phyloP scores from a whole-genome alignment of 2,888 invertebrate species.

The Fragum whitleyi region DNA sequence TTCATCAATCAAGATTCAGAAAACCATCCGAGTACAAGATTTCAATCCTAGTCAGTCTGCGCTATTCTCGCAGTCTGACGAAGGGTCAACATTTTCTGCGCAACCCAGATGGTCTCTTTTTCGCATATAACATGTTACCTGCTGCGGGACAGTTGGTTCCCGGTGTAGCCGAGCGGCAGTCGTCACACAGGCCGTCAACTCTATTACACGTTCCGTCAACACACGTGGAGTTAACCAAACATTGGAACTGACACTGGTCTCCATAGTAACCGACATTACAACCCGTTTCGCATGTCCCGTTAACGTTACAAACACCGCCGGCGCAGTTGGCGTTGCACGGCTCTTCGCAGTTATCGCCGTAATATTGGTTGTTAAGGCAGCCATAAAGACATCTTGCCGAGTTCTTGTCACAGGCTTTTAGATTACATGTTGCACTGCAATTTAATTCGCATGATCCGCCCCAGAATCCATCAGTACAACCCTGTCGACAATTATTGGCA shows the following conservation, averaged over 20 bases:
- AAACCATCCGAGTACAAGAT: too few relatives aligned
- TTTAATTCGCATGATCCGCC: constrained; percentile 22
- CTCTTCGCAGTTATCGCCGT: constrained; percentile 30
- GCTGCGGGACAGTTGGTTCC: constrained; percentile 51
- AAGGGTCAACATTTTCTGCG: too few relatives aligned
- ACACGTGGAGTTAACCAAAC: constrained; percentile 33
- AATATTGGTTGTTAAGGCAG: constrained; percentile 39
- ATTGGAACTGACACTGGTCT: constrained; percentile 43
- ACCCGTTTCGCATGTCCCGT: constrained; percentile 43
- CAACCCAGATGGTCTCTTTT: too few relatives aligned
- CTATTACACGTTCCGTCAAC: constrained; percentile 48
- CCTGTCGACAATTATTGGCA: constrained; percentile 37
- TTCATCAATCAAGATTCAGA: too few relatives aligned
- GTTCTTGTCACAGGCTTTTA: constrained; percentile 33
- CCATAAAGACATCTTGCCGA: constrained; percentile 45
- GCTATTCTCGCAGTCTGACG: too few relatives aligned
- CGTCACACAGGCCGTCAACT: constrained; percentile 36
- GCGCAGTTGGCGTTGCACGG: constrained; percentile 44
- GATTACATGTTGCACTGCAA: constrained; percentile 46
- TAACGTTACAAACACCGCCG: constrained; percentile 34
- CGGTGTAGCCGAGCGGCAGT: constrained; percentile 28
- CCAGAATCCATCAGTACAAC: constrained; percentile 37
- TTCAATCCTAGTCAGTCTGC: too few relatives aligned
- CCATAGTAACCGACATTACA: constrained; percentile 50
- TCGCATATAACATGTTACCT: constrained; percentile 48